Evolutionary conservation across 2,888 invertebrate species (phyloP), one percentile per base, ranked within the genome.

Genomic region (Schrankia costaestrigalis): DNA sequence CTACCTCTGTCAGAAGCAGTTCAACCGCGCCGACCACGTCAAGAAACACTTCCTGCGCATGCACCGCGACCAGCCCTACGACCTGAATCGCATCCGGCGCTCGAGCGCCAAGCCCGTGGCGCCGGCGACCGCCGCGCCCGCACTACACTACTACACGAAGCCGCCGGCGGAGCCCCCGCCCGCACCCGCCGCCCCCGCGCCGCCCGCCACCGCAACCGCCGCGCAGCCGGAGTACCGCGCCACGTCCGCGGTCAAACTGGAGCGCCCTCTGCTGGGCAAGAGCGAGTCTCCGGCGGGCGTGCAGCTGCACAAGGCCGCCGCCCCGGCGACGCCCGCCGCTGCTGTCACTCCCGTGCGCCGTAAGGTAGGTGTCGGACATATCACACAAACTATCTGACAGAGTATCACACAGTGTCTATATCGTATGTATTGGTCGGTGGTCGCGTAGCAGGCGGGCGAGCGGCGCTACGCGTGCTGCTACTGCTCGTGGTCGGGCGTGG

Each of bases 31-130:
- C 21, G 97, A 97, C 78, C 97, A 97, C 73, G 97, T 97, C 26
- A 97, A 97, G 80, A 97, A 97, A 68, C 97, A 97, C 78, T 97
- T 97, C 66, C 86, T 96, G 51, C 90, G 97, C 52, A 97, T 97
- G 95, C 97, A 97, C 70, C 91, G 96, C 24, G 97, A 96, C 60
- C 93, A 95, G 71, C 93, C 93, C 1, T 97, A 97, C 73, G 96
- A 97, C 66, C 87, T 95, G 37, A 93, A 95, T 61, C 91, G 94
- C 67, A 95, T 95, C 63, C 89, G 95, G 36, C 90, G 92, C 46
- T 90, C 92, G 54, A 82, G 89, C 27, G 89, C 89, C 42, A 90
- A 91, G 60, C 90, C 88, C 59, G 89, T 81, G 61, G 90, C 84
- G 52, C 85, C 57, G 50, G 43, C 49, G 9, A 39, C 26, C 25